Conservation (phyloP, 37 sponge, comb jelly and placozoan species). For the Crambe crambe region DNA sequence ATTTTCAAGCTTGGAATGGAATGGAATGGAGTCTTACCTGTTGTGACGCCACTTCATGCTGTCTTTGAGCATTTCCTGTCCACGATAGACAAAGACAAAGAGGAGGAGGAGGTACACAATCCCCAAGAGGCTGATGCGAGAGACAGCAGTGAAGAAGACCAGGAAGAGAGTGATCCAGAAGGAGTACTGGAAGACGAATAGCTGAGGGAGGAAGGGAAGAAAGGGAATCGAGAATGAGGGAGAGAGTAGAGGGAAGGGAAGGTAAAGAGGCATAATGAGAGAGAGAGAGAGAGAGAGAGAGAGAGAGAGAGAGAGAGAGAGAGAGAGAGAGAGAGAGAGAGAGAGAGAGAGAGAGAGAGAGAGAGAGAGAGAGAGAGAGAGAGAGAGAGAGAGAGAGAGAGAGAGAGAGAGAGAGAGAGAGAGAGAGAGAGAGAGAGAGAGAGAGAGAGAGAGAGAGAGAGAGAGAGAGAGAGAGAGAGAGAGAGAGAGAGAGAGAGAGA, state of each 20-base stretch:
- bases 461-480: constrained; percentile 34
- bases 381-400: constrained; percentile 58
- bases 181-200: constrained; percentile 58
- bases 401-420: neutral
- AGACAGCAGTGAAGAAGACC: constrained; percentile 73
- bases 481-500: constrained; percentile 66
- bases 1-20: no score
- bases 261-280: neutral
- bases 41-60: neutral
- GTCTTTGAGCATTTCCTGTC: constrained; percentile 54
- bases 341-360: constrained; percentile 70
- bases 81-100: constrained; percentile 69
- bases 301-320: neutral
- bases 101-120: constrained; percentile 53
- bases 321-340: neutral
- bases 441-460: neutral
- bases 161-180: constrained; percentile 78
- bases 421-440: neutral
- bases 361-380: constrained; percentile 71
- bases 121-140: constrained; percentile 68
- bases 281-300: neutral
- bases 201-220: constrained; percentile 17
- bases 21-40: no score
- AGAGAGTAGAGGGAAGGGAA: neutral
- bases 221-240: neutral